Conservation (phyloP, 2,797 vertebrate genomes). For the Peromyscus eremicus region DNA sequence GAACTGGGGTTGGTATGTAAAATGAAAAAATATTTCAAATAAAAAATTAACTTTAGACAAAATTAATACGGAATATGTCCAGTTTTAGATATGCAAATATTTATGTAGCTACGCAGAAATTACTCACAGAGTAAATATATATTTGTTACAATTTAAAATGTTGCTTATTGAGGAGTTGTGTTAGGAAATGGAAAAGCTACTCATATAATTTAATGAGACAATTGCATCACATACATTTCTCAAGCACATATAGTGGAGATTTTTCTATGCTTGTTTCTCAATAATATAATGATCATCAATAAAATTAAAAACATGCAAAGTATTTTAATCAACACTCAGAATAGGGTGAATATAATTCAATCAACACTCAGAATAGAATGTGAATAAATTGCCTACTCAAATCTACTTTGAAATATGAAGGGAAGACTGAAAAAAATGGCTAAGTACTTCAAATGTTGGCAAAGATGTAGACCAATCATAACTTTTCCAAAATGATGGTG, state of each 20-base stretch:
- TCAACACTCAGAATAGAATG: not conserved
- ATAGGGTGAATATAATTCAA: not conserved
- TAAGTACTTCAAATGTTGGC: not conserved
- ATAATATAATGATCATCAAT: not conserved
- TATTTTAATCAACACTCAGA: not conserved
- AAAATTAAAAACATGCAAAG: not conserved
- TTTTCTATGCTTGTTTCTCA: not conserved
- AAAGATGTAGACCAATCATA: too few relatives aligned
- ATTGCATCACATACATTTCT: not conserved
- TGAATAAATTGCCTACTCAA: not conserved
- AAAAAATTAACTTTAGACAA: not conserved
- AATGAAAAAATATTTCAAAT: too few relatives aligned
- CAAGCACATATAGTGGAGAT: not conserved
- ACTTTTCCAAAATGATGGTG: not conserved
- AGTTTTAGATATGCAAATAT: conserved; percentile 4
- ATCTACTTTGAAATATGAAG: not conserved
- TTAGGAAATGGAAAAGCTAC: not conserved
- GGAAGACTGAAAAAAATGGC: not conserved
- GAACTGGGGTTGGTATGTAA: too few relatives aligned
- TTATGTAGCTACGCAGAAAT: not conserved
- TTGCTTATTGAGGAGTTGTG: not conserved
- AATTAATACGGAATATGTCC: not conserved
- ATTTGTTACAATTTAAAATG: not conserved
- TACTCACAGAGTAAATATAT: not conserved
- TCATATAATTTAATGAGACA: not conserved